A percentile compares a stretch with the other conserved stretches of the same genome.
Conservation (phyloP, 2,113 vertebrate genomes). For the pig (Sus scrofa) region DNA sequence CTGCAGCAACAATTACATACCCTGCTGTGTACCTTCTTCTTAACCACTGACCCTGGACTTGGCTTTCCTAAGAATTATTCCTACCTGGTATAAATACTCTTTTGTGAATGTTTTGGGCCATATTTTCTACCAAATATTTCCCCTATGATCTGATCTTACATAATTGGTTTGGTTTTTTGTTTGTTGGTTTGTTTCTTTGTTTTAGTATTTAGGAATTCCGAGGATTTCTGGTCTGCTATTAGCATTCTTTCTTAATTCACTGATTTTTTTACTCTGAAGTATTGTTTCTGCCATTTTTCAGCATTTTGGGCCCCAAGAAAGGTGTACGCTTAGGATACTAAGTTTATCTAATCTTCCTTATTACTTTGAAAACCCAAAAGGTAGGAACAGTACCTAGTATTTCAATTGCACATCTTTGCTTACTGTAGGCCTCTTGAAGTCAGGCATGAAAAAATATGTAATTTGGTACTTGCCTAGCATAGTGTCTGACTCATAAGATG, state of each 20-base stretch:
- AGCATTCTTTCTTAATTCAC: background rate
- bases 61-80: background rate
- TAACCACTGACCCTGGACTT: background rate
- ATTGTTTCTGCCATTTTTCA: background rate
- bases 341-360: background rate
- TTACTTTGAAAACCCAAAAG: background rate
- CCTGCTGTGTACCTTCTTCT: background rate
- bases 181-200: background rate
- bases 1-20: background rate
- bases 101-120: background rate
- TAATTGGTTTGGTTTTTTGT: background rate
- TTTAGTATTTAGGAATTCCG: slow-evolving; percentile 34
- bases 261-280: background rate
- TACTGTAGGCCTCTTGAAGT: background rate
- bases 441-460: background rate
- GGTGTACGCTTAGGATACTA: background rate
- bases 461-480: background rate
- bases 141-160: background rate
- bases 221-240: background rate
- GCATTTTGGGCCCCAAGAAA: background rate
- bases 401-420: background rate
- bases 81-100: background rate
- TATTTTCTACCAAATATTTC: background rate
- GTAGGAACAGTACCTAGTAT: background rate
- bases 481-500: background rate